Evolutionary conservation across 1,140 invertebrate species (phyloP), one percentile per base, ranked within the genome.

Genomic region (Venturia canescens): DNA sequence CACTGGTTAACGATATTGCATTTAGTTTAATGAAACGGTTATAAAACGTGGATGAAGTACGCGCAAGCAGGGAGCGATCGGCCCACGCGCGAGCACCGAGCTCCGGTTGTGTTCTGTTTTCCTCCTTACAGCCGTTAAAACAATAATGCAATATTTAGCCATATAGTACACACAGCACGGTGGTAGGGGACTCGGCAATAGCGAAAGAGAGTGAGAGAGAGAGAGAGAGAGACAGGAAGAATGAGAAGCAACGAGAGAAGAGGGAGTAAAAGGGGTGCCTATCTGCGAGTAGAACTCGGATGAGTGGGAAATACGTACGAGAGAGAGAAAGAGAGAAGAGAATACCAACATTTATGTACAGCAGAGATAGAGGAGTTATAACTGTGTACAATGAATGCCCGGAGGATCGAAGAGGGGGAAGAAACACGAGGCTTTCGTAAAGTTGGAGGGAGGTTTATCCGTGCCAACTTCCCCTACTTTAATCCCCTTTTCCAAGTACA

Each of bases 141-240:
- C 90, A 91, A 91, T 91, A 91, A 91, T 91, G 90, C 90, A 90
- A 91, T 91, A 91, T 91, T 91, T 91, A 91, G 90, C 88, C 88
- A 88, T 91, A 91, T 76, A 82, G 74, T 82, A 76, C 89, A 91
- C 88, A 90, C 34, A 76, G 72, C 72, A 80, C 60, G 80, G 57
- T 57, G 80, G 79, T 69, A 69, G 66, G 66, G 66, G 66, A 69
- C 27, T 69, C 9, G 16, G 7, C n/a, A 31, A 87, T 83, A 87
- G 86, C 85, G 83, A 81, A 82, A 83, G 83, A 85, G 82, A 21
- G 71, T n/a, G 16, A n/a, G 50, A 38, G 57, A 69, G 11, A 18
- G 63, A 87, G 84, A 87, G 87, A 86, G 83, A 80, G 84, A 83
- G 84, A 85, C 48, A n/a, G 70, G 3, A 21, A n/a, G 50, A 38